Evolutionary conservation across 2,113 vertebrate genomes (phyloP).

Genomic region (Ptilorrhoa leucosticta): DNA sequence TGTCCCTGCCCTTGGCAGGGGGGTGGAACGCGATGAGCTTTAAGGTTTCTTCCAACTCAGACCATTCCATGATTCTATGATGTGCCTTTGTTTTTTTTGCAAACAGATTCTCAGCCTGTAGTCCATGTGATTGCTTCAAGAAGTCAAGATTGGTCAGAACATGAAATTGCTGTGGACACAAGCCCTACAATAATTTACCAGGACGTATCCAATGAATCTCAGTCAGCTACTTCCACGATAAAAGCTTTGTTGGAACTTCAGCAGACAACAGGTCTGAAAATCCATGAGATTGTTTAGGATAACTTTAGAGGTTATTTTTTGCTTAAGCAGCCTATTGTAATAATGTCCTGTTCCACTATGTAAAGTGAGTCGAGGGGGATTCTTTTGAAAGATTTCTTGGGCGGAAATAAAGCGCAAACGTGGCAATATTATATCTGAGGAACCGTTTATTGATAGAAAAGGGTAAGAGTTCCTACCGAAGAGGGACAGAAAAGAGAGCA

Average conservation of each 20-base stretch:
- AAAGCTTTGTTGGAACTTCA: conserved; percentile 96
- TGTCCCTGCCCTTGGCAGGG: neutral
- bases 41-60: neutral
- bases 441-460: no score
- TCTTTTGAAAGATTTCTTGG: no score
- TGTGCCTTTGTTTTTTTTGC: neutral
- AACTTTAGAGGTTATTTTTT: neutral
- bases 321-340: neutral
- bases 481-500: no score
- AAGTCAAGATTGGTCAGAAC: conserved; percentile 93
- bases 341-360: no score
- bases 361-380: no score
- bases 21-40: neutral
- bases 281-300: neutral
- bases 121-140: conserved; percentile 92
- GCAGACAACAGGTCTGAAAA: conserved; percentile 86
- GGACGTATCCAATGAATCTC: conserved; percentile 88
- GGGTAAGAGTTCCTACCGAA: no score
- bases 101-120: conserved; percentile 86
- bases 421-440: no score
- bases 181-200: conserved; percentile 95
- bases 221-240: conserved; percentile 96
- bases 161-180: conserved; percentile 92
- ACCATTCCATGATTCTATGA: neutral
- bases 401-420: no score